Evolutionary conservation across 2,797 vertebrate genomes (phyloP), one percentile per base, ranked within the genome.

Genomic region (Echiichthys vipera): DNA sequence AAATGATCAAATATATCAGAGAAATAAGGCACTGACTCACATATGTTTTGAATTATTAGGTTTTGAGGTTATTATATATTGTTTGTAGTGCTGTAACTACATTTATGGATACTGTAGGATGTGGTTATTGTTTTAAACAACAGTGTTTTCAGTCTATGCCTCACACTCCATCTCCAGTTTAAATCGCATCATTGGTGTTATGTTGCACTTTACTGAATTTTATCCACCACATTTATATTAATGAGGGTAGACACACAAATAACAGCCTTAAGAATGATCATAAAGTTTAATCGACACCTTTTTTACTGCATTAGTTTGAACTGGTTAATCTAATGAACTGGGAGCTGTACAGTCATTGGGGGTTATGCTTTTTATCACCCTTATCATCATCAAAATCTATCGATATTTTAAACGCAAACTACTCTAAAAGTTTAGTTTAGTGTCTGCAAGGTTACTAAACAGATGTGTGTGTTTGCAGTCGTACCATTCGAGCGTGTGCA

Each of bases 401-500:
- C 13, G 2, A 30, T 43, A 5, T 20, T 24, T 50, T 25, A n/a
- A 59, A 39, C 8, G n/a, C 57, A 67, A 49, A 42, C 17, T 42
- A 13, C 25, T 43, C 5, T 25, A 9, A 17, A 3, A 18, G 13
- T 65, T 25, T 42, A 8, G 4, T 22, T 42, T 15, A 5, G 24
- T 42, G 5, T 65, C 42, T 51, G 3, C 34, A 37, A 40, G 40
- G 10, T 11, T 7, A 0, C n/a, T 29, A 13, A 43, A 36, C 20
- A 0, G 4, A 15, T 64, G 62, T 76, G 40, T 71, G 59, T 79
- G 37, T 54, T 20, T 66, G 65, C 42, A 49, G 37, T 50, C 51
- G 7, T 92, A 94, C 92, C 91, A 32, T 86, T 27, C 2, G 55
- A 32, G 12, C 27, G 7, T 64, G 54, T 53, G 39, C 58, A 67